Evolutionary conservation across 2,888 invertebrate species (phyloP).

Genomic region (Lasiommata megera): DNA sequence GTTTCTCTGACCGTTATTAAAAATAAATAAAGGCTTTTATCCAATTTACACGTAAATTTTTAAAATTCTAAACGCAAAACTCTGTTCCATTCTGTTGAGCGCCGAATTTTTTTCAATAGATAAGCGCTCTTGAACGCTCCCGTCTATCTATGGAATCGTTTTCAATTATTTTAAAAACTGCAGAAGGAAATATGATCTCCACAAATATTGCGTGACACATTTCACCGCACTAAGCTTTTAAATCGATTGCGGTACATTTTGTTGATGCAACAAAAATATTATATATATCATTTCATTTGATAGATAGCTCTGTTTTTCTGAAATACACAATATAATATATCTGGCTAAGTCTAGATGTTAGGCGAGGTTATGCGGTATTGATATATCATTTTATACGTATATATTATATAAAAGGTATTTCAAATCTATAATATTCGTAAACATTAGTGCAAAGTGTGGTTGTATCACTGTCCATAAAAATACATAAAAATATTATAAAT

Average conservation of each 20-base stretch:
- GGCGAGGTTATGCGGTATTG: no score
- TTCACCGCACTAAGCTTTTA: conserved; percentile 35
- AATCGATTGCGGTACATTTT: conserved; percentile 36
- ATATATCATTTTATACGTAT: no score
- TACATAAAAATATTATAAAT: no score
- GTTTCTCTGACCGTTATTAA: conserved; percentile 57
- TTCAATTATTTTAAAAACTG: conserved; percentile 33
- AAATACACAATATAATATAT: conserved; percentile 1
- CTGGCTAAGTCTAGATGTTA: neutral
- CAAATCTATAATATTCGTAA: no score
- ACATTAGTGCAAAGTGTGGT: no score
- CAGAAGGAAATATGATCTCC: conserved; percentile 32
- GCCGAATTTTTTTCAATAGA: conserved; percentile 21
- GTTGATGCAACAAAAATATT: conserved; percentile 31
- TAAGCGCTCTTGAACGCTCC: conserved; percentile 24
- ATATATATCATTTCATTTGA: conserved; percentile 25
- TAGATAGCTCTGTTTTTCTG: conserved; percentile 14
- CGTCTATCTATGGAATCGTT: conserved; percentile 30
- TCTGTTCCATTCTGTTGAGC: conserved; percentile 15
- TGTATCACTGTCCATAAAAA: no score
- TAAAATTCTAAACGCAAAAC: conserved; percentile 26
- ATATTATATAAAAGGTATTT: no score
- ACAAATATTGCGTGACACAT: conserved; percentile 35
- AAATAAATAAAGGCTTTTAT: conserved; percentile 48
- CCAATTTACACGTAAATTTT: conserved; percentile 32